Conservation (phyloP, 2,113 vertebrate species). For the Tor tambroides region DNA sequence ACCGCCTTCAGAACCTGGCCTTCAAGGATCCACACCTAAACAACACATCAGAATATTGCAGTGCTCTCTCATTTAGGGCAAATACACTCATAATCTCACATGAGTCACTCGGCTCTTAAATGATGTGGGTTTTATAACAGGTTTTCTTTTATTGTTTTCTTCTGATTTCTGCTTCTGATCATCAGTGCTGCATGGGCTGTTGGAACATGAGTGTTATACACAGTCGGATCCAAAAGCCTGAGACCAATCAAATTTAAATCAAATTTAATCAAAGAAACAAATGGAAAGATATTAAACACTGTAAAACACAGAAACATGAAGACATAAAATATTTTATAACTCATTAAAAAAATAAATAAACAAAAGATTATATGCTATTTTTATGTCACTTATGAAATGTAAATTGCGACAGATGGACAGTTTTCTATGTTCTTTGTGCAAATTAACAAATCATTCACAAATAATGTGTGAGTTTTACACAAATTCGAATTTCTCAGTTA, state of each 20-base stretch:
- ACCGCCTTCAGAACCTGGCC: constrained; percentile 48
- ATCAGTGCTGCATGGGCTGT: neutral
- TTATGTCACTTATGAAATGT: neutral
- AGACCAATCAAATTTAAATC: neutral
- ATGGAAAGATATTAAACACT: neutral
- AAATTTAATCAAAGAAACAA: neutral
- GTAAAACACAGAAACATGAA: neutral
- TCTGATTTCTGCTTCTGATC: neutral
- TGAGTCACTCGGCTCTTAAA: neutral
- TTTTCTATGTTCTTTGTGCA: neutral
- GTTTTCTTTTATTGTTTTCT: neutral
- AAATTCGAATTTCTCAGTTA: too few relatives aligned
- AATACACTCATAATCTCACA: neutral
- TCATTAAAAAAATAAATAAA: neutral
- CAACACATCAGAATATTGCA: constrained; percentile 50
- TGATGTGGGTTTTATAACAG: neutral
- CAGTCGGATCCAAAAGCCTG: neutral
- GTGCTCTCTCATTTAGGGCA: neutral
- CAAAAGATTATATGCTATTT: too few relatives aligned
- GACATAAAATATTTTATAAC: neutral
- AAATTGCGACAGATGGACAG: neutral
- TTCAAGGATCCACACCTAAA: constrained; percentile 24
- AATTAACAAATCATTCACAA: neutral
- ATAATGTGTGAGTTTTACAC: neutral
- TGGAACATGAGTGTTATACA: neutral